Conservation (phyloP, 2,113 vertebrate species). For the Fregata magnificens region DNA sequence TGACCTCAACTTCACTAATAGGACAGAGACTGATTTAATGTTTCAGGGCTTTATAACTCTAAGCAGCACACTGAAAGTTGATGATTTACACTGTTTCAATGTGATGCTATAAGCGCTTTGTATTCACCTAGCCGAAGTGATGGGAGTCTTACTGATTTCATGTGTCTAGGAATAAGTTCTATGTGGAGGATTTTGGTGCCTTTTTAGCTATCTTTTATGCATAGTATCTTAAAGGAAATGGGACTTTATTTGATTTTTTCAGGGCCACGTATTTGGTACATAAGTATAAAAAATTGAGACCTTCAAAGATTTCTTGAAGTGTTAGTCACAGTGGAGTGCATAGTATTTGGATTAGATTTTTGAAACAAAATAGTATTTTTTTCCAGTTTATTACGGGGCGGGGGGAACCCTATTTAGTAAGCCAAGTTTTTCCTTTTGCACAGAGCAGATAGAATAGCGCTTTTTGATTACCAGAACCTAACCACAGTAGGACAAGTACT, state of each 20-base stretch:
- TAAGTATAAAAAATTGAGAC: background rate
- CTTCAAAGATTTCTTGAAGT: background rate
- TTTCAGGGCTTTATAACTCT: background rate
- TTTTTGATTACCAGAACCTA: background rate
- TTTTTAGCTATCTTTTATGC: background rate
- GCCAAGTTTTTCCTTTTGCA: background rate
- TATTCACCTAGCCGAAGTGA: background rate
- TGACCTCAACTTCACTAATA: background rate
- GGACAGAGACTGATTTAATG: background rate
- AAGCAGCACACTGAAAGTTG: background rate
- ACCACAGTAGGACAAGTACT: background rate
- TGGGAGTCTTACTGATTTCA: background rate
- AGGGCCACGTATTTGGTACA: background rate
- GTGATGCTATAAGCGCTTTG: background rate
- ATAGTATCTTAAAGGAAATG: background rate
- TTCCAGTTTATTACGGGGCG: background rate
- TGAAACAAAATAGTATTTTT: background rate
- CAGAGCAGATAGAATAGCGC: accelerated
- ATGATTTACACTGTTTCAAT: background rate
- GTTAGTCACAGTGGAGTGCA: accelerated
- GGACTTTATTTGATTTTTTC: background rate
- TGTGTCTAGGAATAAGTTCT: background rate
- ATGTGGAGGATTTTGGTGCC: background rate
- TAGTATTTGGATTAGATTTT: background rate
- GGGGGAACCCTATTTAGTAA: background rate